These are phyloP conservation scores for Tiliacea citrago DNA, from an alignment of 2,888 invertebrate species.

Conservation along the genomic window DNA sequence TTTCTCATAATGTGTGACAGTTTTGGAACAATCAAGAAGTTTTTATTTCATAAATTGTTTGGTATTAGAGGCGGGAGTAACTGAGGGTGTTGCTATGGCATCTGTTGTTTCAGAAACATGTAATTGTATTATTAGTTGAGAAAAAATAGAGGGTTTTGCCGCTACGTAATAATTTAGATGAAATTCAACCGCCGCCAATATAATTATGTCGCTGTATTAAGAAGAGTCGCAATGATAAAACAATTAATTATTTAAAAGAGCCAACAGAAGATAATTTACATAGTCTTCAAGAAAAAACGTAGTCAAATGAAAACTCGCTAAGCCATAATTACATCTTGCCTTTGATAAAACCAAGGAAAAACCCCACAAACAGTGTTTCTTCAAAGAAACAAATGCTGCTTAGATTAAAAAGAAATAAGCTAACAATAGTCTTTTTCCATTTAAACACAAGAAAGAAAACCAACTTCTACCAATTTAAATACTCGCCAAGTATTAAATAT, in stretches of 20 bases:
- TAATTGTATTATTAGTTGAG: conserved; percentile 31
- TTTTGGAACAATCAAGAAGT: conserved; percentile 64
- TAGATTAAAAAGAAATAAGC: conserved; percentile 3
- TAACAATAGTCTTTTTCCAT: conserved; percentile 12
- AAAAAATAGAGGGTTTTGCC: conserved; percentile 19
- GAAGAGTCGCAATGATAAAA: neutral
- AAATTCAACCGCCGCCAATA: conserved; percentile 6
- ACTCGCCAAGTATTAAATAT: conserved; percentile 7
- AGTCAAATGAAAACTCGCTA: neutral
- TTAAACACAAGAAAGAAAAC: neutral
- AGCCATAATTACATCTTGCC: conserved; percentile 5
- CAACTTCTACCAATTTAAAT: neutral
- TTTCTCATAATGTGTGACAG: conserved; percentile 61
- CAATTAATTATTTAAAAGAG: neutral
- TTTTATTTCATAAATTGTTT: conserved; percentile 54
- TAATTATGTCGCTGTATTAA: neutral
- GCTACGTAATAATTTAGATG: conserved; percentile 11
- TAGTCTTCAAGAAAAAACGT: conserved; percentile 3
- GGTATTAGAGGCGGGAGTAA: conserved; percentile 22
- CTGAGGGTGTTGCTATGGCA: neutral
- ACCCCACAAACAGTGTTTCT: neutral
- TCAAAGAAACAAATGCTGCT: conserved; percentile 6
- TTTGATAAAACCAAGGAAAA: conserved; percentile 8
- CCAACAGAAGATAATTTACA: neutral
- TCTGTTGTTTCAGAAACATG: conserved; percentile 16